A percentile compares a stretch with the other conserved stretches of the same genome.
Conservation (phyloP, 1,140 invertebrate genomes). For the Druon quercuslanigerum region DNA sequence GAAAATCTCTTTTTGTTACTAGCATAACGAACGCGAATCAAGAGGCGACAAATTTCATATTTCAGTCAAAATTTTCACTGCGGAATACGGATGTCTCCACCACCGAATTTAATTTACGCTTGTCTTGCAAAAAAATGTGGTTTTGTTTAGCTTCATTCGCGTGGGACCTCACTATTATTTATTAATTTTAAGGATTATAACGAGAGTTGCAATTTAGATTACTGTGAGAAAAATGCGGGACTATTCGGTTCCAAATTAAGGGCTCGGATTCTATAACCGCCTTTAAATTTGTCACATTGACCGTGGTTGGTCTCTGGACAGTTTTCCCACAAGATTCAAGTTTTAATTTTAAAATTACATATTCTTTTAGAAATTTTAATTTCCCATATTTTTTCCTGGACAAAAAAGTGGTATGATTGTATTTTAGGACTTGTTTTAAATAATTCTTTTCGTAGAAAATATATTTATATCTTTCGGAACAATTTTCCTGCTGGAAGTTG, state of each 20-base stretch:
- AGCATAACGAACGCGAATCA: background rate
- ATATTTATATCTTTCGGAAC: no score
- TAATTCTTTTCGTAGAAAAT: no score
- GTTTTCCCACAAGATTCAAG: no score
- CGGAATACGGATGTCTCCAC: background rate
- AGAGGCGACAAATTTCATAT: slow-evolving; percentile 12
- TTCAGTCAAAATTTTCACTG: background rate
- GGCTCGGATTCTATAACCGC: no score
- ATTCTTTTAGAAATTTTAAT: no score
- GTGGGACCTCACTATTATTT: slow-evolving; percentile 22
- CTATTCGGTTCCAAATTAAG: background rate
- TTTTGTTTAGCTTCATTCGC: background rate
- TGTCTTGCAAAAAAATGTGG: slow-evolving; percentile 15
- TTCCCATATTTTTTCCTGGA: no score
- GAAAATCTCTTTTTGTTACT: background rate
- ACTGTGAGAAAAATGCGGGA: background rate
- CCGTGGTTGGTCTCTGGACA: no score
- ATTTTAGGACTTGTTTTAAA: no score
- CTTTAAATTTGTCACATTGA: no score
- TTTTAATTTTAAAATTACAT: no score
- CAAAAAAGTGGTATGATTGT: no score
- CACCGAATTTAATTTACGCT: slow-evolving; percentile 2
- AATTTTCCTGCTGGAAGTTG: no score
- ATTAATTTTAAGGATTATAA: background rate
- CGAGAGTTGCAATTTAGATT: slow-evolving; percentile 15